Conservation (phyloP, 2,113 vertebrate species). For the Catharus fuscescens region DNA sequence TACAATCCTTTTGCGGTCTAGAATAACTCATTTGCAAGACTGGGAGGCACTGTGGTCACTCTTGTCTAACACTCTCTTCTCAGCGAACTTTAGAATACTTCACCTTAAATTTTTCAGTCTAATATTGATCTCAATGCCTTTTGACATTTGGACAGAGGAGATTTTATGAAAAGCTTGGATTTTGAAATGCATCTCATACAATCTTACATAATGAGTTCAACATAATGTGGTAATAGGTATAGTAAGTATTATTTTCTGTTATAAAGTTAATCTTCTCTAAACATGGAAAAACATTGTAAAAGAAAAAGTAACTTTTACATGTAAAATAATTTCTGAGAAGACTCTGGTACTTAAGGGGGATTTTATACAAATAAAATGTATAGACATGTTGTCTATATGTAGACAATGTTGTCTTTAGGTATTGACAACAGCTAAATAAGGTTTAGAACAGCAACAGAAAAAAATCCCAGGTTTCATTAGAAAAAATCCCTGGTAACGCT, state of each 20-base stretch:
- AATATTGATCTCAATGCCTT: neutral
- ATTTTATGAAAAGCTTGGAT: neutral
- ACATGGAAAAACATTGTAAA: neutral
- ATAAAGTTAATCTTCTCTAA: neutral
- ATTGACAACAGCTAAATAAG: neutral
- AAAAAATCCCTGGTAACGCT: neutral
- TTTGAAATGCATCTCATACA: neutral
- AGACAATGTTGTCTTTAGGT: neutral
- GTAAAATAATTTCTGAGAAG: neutral
- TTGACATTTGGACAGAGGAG: neutral
- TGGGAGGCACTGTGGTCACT: neutral
- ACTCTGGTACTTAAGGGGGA: neutral
- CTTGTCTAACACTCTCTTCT: neutral
- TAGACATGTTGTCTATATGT: no score
- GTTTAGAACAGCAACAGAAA: neutral
- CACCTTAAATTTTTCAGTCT: neutral
- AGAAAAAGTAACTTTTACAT: neutral
- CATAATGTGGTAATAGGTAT: neutral
- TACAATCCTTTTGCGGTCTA: neutral
- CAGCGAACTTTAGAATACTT: neutral
- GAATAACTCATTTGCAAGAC: neutral
- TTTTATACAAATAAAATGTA: neutral
- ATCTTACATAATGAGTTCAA: neutral
- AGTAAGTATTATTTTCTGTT: neutral
- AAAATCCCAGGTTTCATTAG: neutral